Percentiles rank a stretch among this genome's conserved stretches.
These are phyloP conservation scores for Schizotus pectinicornis DNA, from an alignment of 2,888 invertebrate genomes.

Conservation along the genomic window DNA sequence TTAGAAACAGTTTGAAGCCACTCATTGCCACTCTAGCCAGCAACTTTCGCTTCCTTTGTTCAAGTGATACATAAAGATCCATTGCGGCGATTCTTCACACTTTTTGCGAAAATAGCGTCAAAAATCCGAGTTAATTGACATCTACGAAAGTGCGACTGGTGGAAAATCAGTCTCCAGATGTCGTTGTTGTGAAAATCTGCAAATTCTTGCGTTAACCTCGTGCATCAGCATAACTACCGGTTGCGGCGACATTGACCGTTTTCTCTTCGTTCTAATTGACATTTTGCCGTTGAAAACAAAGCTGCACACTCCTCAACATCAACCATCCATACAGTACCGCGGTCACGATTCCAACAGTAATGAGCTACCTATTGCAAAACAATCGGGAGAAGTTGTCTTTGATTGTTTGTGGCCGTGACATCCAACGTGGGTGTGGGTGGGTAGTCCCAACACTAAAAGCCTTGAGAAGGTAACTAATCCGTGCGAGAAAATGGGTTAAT, in stretches of 20 bases:
- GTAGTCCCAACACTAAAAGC: neutral
- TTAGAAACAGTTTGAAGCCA: too few species aligned
- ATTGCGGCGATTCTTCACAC: too few species aligned
- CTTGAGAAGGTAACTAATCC: neutral
- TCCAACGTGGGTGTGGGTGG: constrained; percentile 11
- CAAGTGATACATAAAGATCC: too few species aligned
- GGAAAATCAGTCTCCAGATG: too few species aligned
- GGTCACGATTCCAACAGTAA: constrained; percentile 4
- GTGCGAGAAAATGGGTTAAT: constrained; percentile 5
- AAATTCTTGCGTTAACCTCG: constrained; percentile 10
- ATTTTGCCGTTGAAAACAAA: constrained; percentile 15
- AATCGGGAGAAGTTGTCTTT: constrained; percentile 1
- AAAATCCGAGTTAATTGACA: too few species aligned
- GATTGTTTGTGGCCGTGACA: constrained; percentile 11
- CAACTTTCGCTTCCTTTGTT: too few species aligned
- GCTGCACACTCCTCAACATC: constrained; percentile 8
- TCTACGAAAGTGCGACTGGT: too few species aligned
- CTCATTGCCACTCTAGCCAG: too few species aligned
- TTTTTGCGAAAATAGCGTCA: too few species aligned
- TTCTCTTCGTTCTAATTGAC: constrained; percentile 11
- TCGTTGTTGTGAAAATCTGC: neutral
- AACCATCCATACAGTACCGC: constrained; percentile 7
- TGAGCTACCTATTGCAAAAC: constrained; percentile 2
- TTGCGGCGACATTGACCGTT: too few species aligned
- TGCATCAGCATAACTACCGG: constrained; percentile 1